phyloP scores from a whole-genome alignment of 2,888 invertebrate species.

The Ornithoptera priamus region DNA sequence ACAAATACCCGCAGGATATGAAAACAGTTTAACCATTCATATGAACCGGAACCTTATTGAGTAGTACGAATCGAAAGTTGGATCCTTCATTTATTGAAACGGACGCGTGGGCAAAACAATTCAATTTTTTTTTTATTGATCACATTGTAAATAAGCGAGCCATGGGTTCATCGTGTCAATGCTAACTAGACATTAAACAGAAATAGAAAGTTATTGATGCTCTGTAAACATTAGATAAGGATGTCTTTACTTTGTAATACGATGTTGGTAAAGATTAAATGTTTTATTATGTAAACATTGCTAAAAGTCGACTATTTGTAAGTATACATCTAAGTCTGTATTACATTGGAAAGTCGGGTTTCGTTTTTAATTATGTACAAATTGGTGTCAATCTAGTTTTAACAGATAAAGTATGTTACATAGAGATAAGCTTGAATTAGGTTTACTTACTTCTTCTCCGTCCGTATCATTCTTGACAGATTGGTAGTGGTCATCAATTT shows the following conservation, averaged over 20 bases:
- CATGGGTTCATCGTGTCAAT: conserved; percentile 32
- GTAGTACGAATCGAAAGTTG: conserved; percentile 25
- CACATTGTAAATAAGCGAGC: conserved; percentile 33
- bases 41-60: conserved; percentile 15
- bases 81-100: conserved; percentile 18
- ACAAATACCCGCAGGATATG: conserved; percentile 30
- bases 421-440: no score
- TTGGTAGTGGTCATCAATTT: no score
- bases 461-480: no score
- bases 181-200: conserved; percentile 44
- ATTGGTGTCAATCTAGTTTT: no score
- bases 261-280: neutral
- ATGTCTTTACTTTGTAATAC: conserved; percentile 13
- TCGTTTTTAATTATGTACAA: neutral
- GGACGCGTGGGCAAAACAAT: conserved; percentile 30
- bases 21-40: conserved; percentile 24
- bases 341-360: neutral
- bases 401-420: no score
- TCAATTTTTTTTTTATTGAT: conserved; percentile 33
- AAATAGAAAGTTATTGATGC: conserved; percentile 39
- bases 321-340: neutral
- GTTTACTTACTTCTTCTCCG: no score
- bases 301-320: neutral
- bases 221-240: conserved; percentile 18
- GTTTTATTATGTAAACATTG: neutral